Evolutionary conservation across 2,113 vertebrate species (phyloP).

Genomic region (Amazona vittata): DNA sequence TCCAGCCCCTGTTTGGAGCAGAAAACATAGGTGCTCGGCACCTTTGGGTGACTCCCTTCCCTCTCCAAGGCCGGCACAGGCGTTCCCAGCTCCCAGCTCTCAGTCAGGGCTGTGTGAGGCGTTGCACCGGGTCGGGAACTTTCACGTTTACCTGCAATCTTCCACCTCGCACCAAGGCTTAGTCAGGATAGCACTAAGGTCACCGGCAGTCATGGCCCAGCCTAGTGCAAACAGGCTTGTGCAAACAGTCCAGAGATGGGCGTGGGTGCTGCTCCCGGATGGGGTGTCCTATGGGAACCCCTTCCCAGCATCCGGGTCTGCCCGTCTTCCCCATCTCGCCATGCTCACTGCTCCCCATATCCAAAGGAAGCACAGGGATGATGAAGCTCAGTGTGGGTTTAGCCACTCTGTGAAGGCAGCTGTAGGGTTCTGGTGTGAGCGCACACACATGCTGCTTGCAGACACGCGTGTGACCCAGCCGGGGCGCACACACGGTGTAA

Average conservation of each 20-base stretch:
- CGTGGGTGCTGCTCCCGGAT: not conserved
- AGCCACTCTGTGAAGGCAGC: accelerated
- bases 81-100: not conserved
- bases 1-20: not conserved
- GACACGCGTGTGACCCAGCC: accelerated
- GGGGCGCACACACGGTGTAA: accelerated
- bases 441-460: accelerated
- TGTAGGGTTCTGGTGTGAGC: accelerated
- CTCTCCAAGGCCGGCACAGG: not conserved
- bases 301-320: not conserved
- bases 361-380: accelerated
- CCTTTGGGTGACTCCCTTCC: not conserved
- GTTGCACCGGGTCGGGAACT: not conserved
- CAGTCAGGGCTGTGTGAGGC: not conserved
- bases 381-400: accelerated
- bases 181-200: not conserved
- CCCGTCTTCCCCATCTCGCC: not conserved
- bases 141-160: not conserved
- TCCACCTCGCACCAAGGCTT: not conserved
- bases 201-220: not conserved
- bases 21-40: not conserved
- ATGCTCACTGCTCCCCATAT: accelerated
- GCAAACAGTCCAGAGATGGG: not conserved
- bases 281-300: accelerated
- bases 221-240: slow-evolving; percentile 23